Evolutionary conservation across 2,888 invertebrate genomes (phyloP), one percentile per base, ranked within the genome.

Genomic region (Periphyllus acericola): DNA sequence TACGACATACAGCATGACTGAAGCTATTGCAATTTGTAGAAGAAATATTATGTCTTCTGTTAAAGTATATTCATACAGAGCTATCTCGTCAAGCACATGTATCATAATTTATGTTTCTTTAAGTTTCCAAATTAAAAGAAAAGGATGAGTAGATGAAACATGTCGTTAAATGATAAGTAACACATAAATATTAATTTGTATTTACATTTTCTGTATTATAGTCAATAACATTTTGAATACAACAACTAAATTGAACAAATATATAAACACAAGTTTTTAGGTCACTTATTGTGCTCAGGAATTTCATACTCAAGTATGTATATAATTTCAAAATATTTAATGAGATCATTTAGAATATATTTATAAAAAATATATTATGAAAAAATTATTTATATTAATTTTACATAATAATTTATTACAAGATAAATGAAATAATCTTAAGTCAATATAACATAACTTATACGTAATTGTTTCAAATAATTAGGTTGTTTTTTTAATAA

Each of bases 341-440:
- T 84, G 84, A 84, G 84, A 84, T 84, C 84, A 68, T 84, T 76
- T 34, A 66, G 19, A 66, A 46, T 19, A 68, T 40, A 68, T 66
- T 84, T 84, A 66, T 29, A 76, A 66, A n/a, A 84, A 74, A 76
- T 76, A 68, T n/a, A 76, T 60, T 60, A n/a, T 55, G 32, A 52
- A 74, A 3, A 34, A 17, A 74, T 0, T 36, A 83, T 80, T 82
- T 21, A 46, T 14, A 46, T 46, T 1, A 46, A 46, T 46, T 14
- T 5, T 46, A 46, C 29, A 72, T 5, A 34, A 19, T 8, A 74
- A 46, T 25, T 19, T 83, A 32, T 14, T 71, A 52, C 55, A 19
- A 72, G 34, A 83, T 72, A 78, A 78, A 78, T 55, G 34, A 60
- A 60, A 76, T 40, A 68, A 21, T 29, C 34, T 36, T 40, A 68